Evolutionary conservation across 2,888 invertebrate genomes (phyloP).

Genomic region (Acrobasis consociella): DNA sequence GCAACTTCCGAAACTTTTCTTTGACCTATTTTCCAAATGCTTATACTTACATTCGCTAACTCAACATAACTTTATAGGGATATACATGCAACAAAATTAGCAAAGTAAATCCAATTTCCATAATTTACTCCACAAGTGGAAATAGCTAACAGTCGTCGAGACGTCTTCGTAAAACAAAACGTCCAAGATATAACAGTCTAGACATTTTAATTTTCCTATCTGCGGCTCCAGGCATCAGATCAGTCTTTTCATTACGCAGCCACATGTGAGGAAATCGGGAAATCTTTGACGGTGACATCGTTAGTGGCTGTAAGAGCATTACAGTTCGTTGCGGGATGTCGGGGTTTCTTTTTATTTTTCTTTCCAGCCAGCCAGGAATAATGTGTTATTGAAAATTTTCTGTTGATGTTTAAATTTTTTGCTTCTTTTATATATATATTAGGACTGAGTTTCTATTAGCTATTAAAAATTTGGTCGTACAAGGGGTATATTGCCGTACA

Average conservation of each 20-base stretch:
- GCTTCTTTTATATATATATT: too few relatives aligned
- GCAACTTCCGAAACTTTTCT: constrained; percentile 42
- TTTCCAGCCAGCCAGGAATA: constrained; percentile 9
- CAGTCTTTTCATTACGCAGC: constrained; percentile 71
- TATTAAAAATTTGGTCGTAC: too few relatives aligned
- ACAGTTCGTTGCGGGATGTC: constrained; percentile 27
- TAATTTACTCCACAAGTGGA: constrained; percentile 44
- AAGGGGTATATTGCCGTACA: too few relatives aligned
- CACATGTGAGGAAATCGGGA: constrained; percentile 59
- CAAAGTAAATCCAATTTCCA: constrained; percentile 38
- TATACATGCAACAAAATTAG: not conserved
- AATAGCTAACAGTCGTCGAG: constrained; percentile 39
- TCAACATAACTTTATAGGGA: not conserved
- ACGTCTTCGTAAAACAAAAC: constrained; percentile 65
- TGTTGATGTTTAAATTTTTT: not conserved
- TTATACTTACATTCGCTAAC: constrained; percentile 26
- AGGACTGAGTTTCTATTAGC: too few relatives aligned
- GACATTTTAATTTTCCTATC: constrained; percentile 82
- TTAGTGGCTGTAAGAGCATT: constrained; percentile 71
- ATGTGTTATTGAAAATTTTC: not conserved
- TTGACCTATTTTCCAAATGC: constrained; percentile 28
- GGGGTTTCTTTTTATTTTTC: constrained; percentile 6
- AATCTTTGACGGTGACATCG: constrained; percentile 74
- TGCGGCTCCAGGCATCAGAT: constrained; percentile 65
- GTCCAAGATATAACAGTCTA: constrained; percentile 61